A percentile compares a stretch with the other conserved stretches of the same genome.
Evolutionary conservation across 53 echinoderm and acorn worm genomes (phyloP).

Genomic region (Hippasteria phrygiana): DNA sequence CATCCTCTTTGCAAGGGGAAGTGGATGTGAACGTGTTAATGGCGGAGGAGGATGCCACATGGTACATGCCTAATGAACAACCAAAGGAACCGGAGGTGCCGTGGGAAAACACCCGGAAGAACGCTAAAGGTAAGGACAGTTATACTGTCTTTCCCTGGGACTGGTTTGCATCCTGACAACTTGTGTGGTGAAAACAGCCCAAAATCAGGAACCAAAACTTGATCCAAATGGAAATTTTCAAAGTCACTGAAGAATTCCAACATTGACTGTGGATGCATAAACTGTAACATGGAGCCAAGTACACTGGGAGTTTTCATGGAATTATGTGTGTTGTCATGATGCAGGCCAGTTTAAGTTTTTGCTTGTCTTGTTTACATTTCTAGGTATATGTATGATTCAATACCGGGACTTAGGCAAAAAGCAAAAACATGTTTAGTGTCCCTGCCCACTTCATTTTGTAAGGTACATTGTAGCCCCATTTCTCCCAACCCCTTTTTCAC

Average conservation of each 20-base stretch:
- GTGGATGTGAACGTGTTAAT: constrained; percentile 75
- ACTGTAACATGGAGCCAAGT: background rate
- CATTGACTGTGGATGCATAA: background rate
- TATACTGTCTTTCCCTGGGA: constrained; percentile 68
- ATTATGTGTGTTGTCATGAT: constrained; percentile 34
- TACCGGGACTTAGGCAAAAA: too few species aligned
- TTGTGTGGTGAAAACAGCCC: constrained; percentile 16
- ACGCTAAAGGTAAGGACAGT: constrained; percentile 67
- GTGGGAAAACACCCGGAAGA: constrained; percentile 76
- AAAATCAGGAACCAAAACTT: constrained; percentile 24
- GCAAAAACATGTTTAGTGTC: too few species aligned
- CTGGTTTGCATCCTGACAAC: constrained; percentile 59
- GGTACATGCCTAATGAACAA: constrained; percentile 78
- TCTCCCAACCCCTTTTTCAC: too few species aligned
- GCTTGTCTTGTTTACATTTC: too few species aligned
- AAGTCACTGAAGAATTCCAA: background rate
- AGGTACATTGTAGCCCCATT: too few species aligned
- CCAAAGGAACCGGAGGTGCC: constrained; percentile 76
- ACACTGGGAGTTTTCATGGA: background rate
- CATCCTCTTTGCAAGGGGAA: constrained; percentile 47
- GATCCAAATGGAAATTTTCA: background rate
- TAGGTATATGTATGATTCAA: too few species aligned
- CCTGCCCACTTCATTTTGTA: too few species aligned
- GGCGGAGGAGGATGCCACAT: constrained; percentile 77
- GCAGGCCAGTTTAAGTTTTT: constrained; percentile 16